Evolutionary conservation across 2,888 invertebrate species (phyloP).

Genomic region (Odontomyia ornata): DNA sequence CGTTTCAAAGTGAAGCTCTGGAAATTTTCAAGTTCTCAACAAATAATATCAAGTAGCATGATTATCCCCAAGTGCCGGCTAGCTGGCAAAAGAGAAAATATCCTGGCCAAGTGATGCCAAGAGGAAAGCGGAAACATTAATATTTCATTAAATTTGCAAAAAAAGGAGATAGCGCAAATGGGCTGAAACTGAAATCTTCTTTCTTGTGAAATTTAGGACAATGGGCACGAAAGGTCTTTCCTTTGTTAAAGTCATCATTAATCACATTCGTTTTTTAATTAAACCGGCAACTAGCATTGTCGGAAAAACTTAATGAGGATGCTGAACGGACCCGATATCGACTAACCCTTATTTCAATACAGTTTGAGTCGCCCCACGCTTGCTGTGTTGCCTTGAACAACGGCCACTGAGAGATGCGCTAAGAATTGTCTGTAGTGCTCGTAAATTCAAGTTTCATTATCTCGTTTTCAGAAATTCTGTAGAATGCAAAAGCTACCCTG

Average conservation of each 20-base stretch:
- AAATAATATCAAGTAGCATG: slow-evolving; percentile 25
- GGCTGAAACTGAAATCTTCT: slow-evolving; percentile 1
- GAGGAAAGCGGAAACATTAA: not conserved
- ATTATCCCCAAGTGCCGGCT: not conserved
- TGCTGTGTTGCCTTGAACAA: not conserved
- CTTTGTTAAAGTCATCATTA: slow-evolving; percentile 24
- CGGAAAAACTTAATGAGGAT: slow-evolving; percentile 21
- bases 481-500: no score
- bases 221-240: not conserved
- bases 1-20: slow-evolving; percentile 11
- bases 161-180: not conserved
- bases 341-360: slow-evolving; percentile 34
- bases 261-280: slow-evolving; percentile 39
- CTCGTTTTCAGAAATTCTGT: not conserved
- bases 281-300: slow-evolving; percentile 26
- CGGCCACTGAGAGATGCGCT: not conserved
- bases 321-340: slow-evolving; percentile 26
- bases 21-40: slow-evolving; percentile 17
- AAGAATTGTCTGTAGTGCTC: no score
- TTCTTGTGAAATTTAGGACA: not conserved
- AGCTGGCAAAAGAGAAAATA: not conserved
- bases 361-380: not conserved
- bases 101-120: not conserved
- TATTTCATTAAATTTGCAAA: slow-evolving; percentile 22
- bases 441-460: no score